Evolutionary conservation across 1,140 invertebrate genomes (phyloP).

Genomic region (Archegozetes longisetosus): DNA sequence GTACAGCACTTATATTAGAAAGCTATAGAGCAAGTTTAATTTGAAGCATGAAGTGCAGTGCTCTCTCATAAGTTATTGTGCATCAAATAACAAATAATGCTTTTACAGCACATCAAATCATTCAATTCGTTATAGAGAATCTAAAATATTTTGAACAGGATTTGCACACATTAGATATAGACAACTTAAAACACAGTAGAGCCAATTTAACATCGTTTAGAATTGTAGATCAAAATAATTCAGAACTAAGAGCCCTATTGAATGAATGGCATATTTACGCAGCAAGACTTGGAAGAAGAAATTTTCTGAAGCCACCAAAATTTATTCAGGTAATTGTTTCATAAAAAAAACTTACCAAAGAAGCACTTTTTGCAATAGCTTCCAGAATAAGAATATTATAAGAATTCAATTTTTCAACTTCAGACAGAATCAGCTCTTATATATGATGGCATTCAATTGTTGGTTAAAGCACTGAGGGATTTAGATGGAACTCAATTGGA

Average conservation of each 20-base stretch:
- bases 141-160: conserved; percentile 23
- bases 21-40: too few relatives aligned
- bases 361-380: not conserved
- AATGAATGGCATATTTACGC: not conserved
- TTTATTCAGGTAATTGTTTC: not conserved
- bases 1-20: too few relatives aligned
- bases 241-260: not conserved
- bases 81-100: too few relatives aligned
- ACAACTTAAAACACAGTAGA: conserved; percentile 23
- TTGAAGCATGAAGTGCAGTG: too few relatives aligned
- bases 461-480: conserved; percentile 28
- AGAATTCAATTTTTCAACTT: not conserved
- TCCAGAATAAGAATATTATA: not conserved
- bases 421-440: conserved; percentile 25
- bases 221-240: conserved; percentile 12
- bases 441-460: conserved; percentile 31
- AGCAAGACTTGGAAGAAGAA: not conserved
- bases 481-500: conserved; percentile 43
- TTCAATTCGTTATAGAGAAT: too few relatives aligned
- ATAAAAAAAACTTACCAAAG: not conserved
- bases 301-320: not conserved
- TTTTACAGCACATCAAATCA: too few relatives aligned
- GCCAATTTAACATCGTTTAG: conserved; percentile 21
- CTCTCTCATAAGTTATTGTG: too few relatives aligned
- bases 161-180: conserved; percentile 24